These are phyloP conservation scores for Hemiscyllium ocellatum DNA, from an alignment of 2,113 vertebrate species.

Conservation along the genomic window DNA sequence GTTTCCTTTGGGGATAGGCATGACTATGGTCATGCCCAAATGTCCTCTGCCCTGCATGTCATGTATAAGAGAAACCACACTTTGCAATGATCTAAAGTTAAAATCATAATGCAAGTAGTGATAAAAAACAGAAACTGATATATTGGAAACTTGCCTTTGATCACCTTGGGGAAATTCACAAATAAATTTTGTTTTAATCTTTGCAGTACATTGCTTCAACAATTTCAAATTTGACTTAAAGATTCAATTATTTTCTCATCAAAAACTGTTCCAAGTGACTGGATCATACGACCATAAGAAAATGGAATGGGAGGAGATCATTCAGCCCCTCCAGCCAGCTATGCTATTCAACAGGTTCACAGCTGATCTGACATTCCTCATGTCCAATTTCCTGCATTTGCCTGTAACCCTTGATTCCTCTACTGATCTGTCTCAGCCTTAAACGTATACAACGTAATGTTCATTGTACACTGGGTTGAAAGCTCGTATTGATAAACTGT, in stretches of 20 bases:
- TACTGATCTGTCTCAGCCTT: too few relatives aligned
- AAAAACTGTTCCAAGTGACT: not conserved
- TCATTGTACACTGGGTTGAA: not conserved
- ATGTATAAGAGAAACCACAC: not conserved
- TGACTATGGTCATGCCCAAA: too few relatives aligned
- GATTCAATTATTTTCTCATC: not conserved
- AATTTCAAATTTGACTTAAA: not conserved
- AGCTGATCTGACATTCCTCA: too few relatives aligned
- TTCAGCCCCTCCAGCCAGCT: too few relatives aligned
- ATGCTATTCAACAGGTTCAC: too few relatives aligned
- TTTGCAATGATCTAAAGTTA: not conserved
- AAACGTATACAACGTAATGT: not conserved
- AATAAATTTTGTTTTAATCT: not conserved
- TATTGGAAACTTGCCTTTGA: not conserved
- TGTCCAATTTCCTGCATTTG: too few relatives aligned
- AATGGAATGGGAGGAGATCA: too few relatives aligned
- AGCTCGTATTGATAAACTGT: not conserved
- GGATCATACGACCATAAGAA: too few relatives aligned
- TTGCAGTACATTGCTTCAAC: not conserved
- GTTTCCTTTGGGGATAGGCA: not conserved
- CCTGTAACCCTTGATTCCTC: too few relatives aligned
- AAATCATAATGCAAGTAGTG: not conserved
- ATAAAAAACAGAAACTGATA: not conserved
- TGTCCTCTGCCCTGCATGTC: not conserved
- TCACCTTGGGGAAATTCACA: not conserved